Evolutionary conservation across 2,888 invertebrate genomes (phyloP), one percentile per base, ranked within the genome.

Genomic region (Diarsia brunnea): DNA sequence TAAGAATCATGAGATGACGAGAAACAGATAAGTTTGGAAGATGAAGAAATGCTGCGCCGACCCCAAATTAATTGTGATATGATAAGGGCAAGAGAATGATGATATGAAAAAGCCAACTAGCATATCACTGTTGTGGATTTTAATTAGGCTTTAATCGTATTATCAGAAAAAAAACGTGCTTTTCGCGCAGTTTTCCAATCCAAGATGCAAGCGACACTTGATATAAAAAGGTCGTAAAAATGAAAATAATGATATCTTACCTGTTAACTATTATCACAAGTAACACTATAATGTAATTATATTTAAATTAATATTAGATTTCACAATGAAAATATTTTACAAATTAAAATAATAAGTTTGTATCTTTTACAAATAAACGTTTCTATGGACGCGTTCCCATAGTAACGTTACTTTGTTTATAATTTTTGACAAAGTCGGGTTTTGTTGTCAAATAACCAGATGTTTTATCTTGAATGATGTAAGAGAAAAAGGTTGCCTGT

Each of bases 381-480:
- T 64, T 61, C 89, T 76, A 88, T 47, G 83, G 84, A 89, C 87
- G 89, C 87, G 89, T 85, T 77, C 64, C 43, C 69, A 78, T 87
- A 43, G 74, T 8, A 76, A 89, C 74, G 3, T 12, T 16, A 31
- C 27, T 70, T 63, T 69, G 55, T 75, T 82, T 69, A 24, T 43
- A 58, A 51, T 4, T 61, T 65, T 27, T 63, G 84, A 51, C 84
- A 0, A 2, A 7, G n/a, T 12, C 19, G 1, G 16, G 43, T 11
- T 27, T 19, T 27, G 7, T 21, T 4, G 10, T 38, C 1, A 24
- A 24, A 19, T 21, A 66, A 16, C 66, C 71, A 67, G 71, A 19
- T 51, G 24, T 47, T 58, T 19, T 27, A 11, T 27, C 8, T 27
- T 58, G 58, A 55, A 14, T 55, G 14, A 24, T n/a, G n/a, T 53